Evolutionary conservation across 2,797 vertebrate species (phyloP).

Genomic region (Pseudotriccus pelzelni): DNA sequence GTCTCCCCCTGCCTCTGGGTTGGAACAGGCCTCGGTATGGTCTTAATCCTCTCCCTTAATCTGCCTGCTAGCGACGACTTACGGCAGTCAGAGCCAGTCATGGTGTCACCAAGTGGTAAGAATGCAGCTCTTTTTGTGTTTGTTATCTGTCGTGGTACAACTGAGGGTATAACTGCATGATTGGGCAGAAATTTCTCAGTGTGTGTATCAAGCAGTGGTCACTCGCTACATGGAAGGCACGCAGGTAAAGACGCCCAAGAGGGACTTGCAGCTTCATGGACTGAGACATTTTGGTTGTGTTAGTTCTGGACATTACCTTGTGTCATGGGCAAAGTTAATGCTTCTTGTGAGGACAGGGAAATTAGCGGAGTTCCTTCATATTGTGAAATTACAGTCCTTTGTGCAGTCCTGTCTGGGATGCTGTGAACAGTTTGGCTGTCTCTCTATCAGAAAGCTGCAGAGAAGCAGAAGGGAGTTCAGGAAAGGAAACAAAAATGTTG

Average conservation of each 20-base stretch:
- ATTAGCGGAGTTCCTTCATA: not conserved
- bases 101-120: slow-evolving; percentile 90
- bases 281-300: not conserved
- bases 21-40: slow-evolving; percentile 93
- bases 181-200: not conserved
- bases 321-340: not conserved
- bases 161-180: not conserved
- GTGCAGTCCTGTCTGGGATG: not conserved
- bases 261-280: not conserved
- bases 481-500: slow-evolving; percentile 44
- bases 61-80: slow-evolving; percentile 87
- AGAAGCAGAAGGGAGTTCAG: slow-evolving; percentile 34
- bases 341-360: not conserved
- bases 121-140: not conserved
- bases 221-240: not conserved
- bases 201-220: not conserved
- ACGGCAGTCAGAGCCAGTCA: slow-evolving; percentile 87
- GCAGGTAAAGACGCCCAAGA: rapidly evolving
- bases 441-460: not conserved
- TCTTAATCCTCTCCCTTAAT: slow-evolving; percentile 89
- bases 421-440: not conserved
- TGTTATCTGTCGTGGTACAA: not conserved
- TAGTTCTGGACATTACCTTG: not conserved
- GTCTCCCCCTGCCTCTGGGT: slow-evolving; percentile 93
- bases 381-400: not conserved